These are phyloP conservation scores for Anguilla obscura DNA, from an alignment of 2,797 vertebrate genomes.

Conservation along the genomic window DNA sequence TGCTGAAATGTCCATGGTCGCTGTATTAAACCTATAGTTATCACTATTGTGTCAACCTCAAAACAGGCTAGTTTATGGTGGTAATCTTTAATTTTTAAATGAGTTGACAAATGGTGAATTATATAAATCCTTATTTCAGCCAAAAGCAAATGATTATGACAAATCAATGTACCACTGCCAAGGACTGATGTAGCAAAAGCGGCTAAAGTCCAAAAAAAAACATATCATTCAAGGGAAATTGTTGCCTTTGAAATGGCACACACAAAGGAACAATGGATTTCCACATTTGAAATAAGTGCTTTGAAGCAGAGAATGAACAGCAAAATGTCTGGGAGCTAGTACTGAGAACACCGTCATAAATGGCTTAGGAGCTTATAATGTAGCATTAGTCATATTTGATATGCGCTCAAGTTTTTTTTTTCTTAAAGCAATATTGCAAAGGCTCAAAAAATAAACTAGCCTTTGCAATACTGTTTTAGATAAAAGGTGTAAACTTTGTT, in stretches of 20 bases:
- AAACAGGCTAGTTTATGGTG: background rate
- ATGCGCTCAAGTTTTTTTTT: background rate
- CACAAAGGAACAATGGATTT: constrained; percentile 10
- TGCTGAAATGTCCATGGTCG: background rate
- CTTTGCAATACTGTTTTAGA: background rate
- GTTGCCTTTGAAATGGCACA: background rate
- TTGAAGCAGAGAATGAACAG: background rate
- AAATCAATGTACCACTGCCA: background rate
- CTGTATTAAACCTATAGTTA: background rate
- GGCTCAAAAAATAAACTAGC: background rate
- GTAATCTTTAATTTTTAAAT: background rate
- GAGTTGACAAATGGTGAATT: background rate
- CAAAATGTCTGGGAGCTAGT: background rate
- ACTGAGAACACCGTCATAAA: background rate
- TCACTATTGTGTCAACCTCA: background rate
- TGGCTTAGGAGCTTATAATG: background rate
- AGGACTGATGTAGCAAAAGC: background rate
- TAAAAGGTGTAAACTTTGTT: background rate
- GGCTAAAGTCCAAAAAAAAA: background rate
- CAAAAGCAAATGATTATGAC: background rate
- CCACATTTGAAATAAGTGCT: background rate
- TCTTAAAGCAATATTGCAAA: background rate
- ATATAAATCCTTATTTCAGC: background rate
- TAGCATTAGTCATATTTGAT: background rate
- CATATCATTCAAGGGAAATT: background rate